Evolutionary conservation across 2,888 invertebrate species (phyloP).

Genomic region (Agrochola macilenta): DNA sequence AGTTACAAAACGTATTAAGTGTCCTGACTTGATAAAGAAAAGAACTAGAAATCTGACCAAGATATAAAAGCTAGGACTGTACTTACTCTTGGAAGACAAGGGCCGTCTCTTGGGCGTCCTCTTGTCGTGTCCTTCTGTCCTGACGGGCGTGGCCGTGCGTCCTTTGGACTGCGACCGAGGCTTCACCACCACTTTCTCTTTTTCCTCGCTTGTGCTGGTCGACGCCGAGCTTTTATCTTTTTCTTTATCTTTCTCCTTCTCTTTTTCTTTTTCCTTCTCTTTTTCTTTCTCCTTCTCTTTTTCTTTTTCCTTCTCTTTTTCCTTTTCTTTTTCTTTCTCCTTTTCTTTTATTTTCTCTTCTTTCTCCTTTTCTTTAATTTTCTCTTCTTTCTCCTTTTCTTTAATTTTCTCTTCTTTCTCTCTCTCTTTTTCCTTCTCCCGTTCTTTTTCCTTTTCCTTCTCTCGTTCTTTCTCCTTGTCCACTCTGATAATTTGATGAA

Average conservation of each 20-base stretch:
- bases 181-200: conserved; percentile 80
- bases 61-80: neutral
- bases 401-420: conserved; percentile 63
- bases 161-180: conserved; percentile 85
- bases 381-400: conserved; percentile 66
- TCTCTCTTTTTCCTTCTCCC: conserved; percentile 71
- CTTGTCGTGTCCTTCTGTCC: conserved; percentile 80
- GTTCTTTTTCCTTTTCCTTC: conserved; percentile 63
- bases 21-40: neutral
- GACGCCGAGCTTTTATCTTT: conserved; percentile 73
- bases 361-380: conserved; percentile 71
- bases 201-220: conserved; percentile 81
- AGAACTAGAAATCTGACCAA: neutral
- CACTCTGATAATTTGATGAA: conserved; percentile 60
- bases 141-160: conserved; percentile 78
- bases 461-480: conserved; percentile 74
- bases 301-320: conserved; percentile 58
- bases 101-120: conserved; percentile 82
- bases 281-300: conserved; percentile 72
- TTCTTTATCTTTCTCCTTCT: conserved; percentile 66
- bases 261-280: conserved; percentile 34
- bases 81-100: conserved; percentile 83
- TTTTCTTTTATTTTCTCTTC: conserved; percentile 66
- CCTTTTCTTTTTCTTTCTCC: conserved; percentile 69
- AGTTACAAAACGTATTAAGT: neutral